These are phyloP conservation scores for Clanis bilineata DNA, from an alignment of 2,888 invertebrate species.

Conservation along the genomic window DNA sequence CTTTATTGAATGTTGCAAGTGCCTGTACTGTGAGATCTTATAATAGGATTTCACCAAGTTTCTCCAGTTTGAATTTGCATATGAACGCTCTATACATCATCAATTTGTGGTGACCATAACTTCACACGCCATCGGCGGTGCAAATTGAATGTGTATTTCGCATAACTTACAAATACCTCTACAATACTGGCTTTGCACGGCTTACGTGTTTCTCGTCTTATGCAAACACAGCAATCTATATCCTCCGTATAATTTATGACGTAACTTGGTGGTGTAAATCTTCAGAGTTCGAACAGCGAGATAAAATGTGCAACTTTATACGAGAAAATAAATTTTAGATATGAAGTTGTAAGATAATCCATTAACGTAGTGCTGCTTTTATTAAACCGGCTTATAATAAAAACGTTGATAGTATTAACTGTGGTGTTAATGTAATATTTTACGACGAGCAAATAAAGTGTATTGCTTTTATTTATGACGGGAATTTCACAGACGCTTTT, in stretches of 20 bases:
- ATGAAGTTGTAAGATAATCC: neutral
- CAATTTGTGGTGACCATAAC: constrained; percentile 26
- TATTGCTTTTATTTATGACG: neutral
- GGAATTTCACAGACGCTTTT: neutral
- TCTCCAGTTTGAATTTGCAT: constrained; percentile 9
- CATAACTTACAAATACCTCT: constrained; percentile 6
- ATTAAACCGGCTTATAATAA: neutral
- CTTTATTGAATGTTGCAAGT: neutral
- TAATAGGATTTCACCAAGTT: constrained; percentile 18
- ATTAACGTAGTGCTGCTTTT: constrained; percentile 8
- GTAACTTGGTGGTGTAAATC: neutral
- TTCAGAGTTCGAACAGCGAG: neutral
- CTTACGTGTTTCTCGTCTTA: constrained; percentile 17
- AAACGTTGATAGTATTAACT: neutral
- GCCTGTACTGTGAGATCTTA: neutral
- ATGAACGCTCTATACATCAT: constrained; percentile 17
- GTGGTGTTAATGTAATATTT: neutral
- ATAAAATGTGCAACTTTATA: neutral
- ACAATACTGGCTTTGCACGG: constrained; percentile 14
- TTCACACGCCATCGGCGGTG: constrained; percentile 37
- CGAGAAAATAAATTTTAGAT: neutral
- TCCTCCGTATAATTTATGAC: neutral
- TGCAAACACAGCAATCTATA: constrained; percentile 11
- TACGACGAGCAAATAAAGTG: neutral
- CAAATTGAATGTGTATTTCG: constrained; percentile 42